Percentiles rank a stretch among this genome's conserved stretches.
phyloP scores from a whole-genome alignment of 2,797 vertebrate species.

The Lacerta viridis region DNA sequence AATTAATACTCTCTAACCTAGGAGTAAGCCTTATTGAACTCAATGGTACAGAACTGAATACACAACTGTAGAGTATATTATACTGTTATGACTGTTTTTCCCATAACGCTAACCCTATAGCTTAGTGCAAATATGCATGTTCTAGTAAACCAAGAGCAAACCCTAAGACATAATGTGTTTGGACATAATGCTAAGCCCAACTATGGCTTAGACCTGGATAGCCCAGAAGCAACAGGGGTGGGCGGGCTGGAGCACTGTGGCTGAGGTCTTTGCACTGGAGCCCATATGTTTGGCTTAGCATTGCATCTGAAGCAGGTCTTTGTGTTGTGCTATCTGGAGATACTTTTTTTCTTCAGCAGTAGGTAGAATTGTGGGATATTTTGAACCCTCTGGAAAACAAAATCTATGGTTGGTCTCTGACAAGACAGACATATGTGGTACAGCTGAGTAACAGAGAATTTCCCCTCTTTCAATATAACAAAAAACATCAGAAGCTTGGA shows the following conservation, averaged over 20 bases:
- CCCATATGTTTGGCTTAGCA: too few species aligned
- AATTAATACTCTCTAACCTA: not conserved
- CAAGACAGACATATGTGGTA: not conserved
- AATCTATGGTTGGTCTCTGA: not conserved
- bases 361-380: not conserved
- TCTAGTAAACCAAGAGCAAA: not conserved
- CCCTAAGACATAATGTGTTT: too few species aligned
- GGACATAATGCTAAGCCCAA: too few species aligned
- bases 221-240: too few species aligned
- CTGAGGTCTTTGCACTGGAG: too few species aligned
- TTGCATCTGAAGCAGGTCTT: not conserved
- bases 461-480: not conserved
- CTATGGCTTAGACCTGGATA: too few species aligned
- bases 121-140: not conserved
- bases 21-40: not conserved
- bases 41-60: not conserved
- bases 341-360: not conserved
- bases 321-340: not conserved
- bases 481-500: not conserved
- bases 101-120: too few species aligned
- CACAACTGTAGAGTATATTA: not conserved
- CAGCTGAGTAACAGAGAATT: not conserved
- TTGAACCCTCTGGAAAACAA: not conserved
- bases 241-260: too few species aligned
- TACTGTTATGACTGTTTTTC: not conserved